Evolutionary conservation across 1,140 invertebrate species (phyloP).

Genomic region (Rhyacophila brunnea): DNA sequence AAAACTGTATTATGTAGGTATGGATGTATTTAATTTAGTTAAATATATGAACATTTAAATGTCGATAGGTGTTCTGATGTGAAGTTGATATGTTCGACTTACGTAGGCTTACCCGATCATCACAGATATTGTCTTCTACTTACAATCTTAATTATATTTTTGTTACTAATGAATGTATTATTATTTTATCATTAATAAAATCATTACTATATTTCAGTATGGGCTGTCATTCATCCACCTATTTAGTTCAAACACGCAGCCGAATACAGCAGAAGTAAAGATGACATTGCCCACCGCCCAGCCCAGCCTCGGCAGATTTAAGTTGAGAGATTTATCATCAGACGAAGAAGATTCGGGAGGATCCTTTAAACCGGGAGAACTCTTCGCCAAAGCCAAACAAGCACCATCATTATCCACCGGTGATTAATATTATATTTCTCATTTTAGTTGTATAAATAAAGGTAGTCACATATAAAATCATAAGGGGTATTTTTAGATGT

Average conservation of each 20-base stretch:
- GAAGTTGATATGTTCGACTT: too few relatives aligned
- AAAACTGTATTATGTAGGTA: too few relatives aligned
- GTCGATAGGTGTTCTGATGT: too few relatives aligned
- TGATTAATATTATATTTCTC: constrained; percentile 4
- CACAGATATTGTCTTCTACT: too few relatives aligned
- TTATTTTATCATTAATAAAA: constrained; percentile 3
- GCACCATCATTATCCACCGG: constrained; percentile 17
- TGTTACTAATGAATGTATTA: background rate
- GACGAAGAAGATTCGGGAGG: constrained; percentile 50
- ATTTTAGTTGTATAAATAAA: too few relatives aligned
- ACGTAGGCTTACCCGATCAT: too few relatives aligned
- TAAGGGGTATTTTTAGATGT: too few relatives aligned
- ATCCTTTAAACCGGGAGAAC: constrained; percentile 47
- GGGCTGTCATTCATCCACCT: constrained; percentile 79
- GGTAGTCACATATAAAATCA: too few relatives aligned
- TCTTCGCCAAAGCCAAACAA: constrained; percentile 40
- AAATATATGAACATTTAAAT: too few relatives aligned
- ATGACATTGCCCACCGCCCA: background rate
- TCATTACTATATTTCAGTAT: constrained; percentile 49
- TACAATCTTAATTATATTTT: too few relatives aligned
- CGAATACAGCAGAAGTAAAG: background rate
- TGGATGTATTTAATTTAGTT: too few relatives aligned
- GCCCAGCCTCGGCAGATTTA: constrained; percentile 56
- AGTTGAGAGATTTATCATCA: constrained; percentile 59
- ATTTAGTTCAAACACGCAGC: constrained; percentile 48